Base-by-base conservation (phyloP, 2,888 invertebrate genomes). In the Stenoptilia bipunctidactyla region DNA sequence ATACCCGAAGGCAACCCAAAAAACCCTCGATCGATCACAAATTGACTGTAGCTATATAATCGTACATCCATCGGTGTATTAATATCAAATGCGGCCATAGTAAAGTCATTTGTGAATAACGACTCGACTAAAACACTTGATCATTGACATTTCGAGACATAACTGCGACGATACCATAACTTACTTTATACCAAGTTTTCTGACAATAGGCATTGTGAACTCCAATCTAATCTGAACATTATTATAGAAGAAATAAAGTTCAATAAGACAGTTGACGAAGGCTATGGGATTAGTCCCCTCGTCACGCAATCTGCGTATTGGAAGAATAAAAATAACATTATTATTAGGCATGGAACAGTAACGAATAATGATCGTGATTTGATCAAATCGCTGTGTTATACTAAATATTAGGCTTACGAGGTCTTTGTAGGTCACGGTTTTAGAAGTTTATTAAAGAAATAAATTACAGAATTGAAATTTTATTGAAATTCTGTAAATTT, bases 261-360 rank as follows among this genome's bases (percentile, higher is more conserved):
- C n/a, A 30, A 8, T 9, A 3, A 30, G 10, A 10, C 30, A n/a
- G 30, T n/a, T 8, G 9, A 25, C 12, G 3, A 10, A 10, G n/a
- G 4, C 12, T 30, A 12, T 36, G 9, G 20, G 27, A 40, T 14
- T 33, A 39, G 30, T 34, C 39, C 39, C 39, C 37, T 39, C 15
- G 36, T 41, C 44, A 44, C 44, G 44, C 44, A 34, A 44, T 39
- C n/a, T 36, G 36, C 30, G 13, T 40, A 43, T 40, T 38, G 35
- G 34, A 15, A 38, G 38, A 40, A 39, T 38, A 43, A 43, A 43
- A 43, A 40, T 43, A 43, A 43, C 43, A 40, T 43, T 40, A 43
- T 43, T 43, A 43, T 30, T 30, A 30, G 30, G 30, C 30, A 30
- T 30, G 30, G 30, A 30, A 30, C 20, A 20, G 30, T 12, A 8